These are phyloP conservation scores for Campoplex capitator DNA, from an alignment of 2,888 invertebrate species.

Conservation along the genomic window DNA sequence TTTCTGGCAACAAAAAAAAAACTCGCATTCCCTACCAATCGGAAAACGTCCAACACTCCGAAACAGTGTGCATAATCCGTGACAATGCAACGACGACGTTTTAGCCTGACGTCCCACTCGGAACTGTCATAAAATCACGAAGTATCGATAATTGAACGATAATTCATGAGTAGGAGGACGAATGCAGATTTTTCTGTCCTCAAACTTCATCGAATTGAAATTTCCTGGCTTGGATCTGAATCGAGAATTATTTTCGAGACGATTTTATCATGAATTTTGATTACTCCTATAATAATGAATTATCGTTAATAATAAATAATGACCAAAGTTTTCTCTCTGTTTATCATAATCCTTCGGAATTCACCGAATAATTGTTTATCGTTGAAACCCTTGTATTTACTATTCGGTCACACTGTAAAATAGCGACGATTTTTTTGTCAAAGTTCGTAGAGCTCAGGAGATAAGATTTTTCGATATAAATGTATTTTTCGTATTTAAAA, in stretches of 20 bases:
- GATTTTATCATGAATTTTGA: background rate
- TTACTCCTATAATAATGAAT: background rate
- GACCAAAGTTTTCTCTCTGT: too few species aligned
- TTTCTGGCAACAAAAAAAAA: background rate
- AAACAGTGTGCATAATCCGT: background rate
- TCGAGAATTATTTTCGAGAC: background rate
- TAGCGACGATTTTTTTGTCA: background rate
- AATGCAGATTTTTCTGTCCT: background rate
- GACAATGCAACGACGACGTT: background rate
- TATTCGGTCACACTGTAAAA: background rate
- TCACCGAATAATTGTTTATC: background rate
- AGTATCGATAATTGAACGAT: constrained; percentile 60
- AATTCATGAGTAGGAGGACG: constrained; percentile 29
- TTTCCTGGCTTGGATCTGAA: background rate
- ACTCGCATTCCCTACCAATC: background rate
- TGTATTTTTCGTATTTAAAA: constrained; percentile 3
- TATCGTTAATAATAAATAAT: background rate
- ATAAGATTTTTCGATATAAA: background rate
- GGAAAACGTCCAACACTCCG: background rate
- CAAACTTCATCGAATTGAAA: background rate
- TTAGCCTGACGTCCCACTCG: background rate
- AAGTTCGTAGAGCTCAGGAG: background rate
- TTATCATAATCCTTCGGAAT: background rate
- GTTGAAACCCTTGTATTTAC: background rate
- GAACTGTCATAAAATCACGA: constrained; percentile 20